A percentile compares a stretch with the other conserved stretches of the same genome.
Evolutionary conservation across 2,888 invertebrate species (phyloP).

Genomic region (Beris morrisii): DNA sequence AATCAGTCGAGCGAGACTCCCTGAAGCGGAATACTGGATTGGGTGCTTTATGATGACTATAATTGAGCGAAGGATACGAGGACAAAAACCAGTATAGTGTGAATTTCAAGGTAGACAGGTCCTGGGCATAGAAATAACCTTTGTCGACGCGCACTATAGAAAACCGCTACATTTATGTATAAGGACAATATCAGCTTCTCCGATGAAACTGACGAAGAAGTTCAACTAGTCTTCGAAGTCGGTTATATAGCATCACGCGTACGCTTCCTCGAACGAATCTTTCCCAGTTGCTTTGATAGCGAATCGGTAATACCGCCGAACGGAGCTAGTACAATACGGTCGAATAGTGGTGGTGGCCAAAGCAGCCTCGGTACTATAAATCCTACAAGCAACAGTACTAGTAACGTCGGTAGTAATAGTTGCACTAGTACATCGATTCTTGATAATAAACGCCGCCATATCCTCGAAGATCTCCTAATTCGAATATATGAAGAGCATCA

Average conservation of each 20-base stretch:
- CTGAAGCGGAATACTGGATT: too few species aligned
- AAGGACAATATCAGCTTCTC: conserved; percentile 42
- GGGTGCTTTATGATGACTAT: too few species aligned
- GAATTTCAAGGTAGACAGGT: too few species aligned
- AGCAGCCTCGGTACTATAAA: conserved; percentile 20
- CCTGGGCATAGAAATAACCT: too few species aligned
- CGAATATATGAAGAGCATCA: conserved; percentile 54
- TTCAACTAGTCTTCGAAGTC: conserved; percentile 53
- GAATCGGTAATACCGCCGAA: background rate
- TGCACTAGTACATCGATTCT: background rate
- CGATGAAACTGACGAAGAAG: conserved; percentile 47
- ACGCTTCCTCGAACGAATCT: conserved; percentile 50
- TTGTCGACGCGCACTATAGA: too few species aligned
- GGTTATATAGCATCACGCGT: conserved; percentile 55
- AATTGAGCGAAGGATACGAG: too few species aligned
- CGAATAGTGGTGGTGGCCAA: conserved; percentile 18
- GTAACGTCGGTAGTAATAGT: background rate
- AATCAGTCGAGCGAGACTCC: too few species aligned
- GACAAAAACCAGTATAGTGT: too few species aligned
- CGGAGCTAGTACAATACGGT: background rate
- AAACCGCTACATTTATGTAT: conserved; percentile 41
- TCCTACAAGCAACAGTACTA: background rate
- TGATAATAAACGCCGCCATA: conserved; percentile 40
- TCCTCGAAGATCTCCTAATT: conserved; percentile 53
- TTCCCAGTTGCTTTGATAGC: conserved; percentile 46